phyloP scores from a whole-genome alignment of 2,113 vertebrate genomes.

The Blennius ocellaris region DNA sequence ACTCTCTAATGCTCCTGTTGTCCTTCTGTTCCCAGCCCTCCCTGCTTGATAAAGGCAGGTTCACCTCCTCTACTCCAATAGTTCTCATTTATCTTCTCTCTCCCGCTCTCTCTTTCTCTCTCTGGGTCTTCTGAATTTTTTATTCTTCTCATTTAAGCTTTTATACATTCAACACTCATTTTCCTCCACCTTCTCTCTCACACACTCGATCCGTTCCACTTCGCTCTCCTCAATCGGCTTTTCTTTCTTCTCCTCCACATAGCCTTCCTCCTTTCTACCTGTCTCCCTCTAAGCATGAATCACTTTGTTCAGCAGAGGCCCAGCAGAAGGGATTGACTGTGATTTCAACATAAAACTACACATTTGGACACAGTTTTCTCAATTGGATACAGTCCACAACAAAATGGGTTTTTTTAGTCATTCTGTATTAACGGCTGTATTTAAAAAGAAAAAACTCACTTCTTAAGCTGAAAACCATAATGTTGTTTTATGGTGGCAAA shows the following conservation, averaged over 20 bases:
- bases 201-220: conserved; percentile 48
- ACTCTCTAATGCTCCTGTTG: conserved; percentile 27
- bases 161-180: conserved; percentile 53
- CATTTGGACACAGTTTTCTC: conserved; percentile 21
- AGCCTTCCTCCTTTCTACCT: conserved; percentile 31
- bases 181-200: conserved; percentile 28
- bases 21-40: conserved; percentile 7
- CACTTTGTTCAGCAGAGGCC: conserved; percentile 11
- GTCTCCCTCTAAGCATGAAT: conserved; percentile 12
- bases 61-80: conserved; percentile 24
- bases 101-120: conserved; percentile 4
- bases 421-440: conserved; percentile 10
- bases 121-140: conserved; percentile 62
- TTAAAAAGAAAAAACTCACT: conserved; percentile 8
- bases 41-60: conserved; percentile 31
- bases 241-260: conserved; percentile 23
- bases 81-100: conserved; percentile 42
- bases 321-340: conserved; percentile 20
- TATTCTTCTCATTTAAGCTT: conserved; percentile 64
- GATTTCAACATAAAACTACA: conserved; percentile 14
- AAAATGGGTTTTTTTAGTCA: conserved; percentile 12
- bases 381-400: conserved; percentile 5
- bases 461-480: conserved; percentile 16
- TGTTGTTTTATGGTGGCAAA: conserved; percentile 25
- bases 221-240: conserved; percentile 43